Percentiles rank a stretch among this genome's conserved stretches.
These are phyloP conservation scores for Megaceryle torquata DNA, from an alignment of 2,113 vertebrate species.

Conservation along the genomic window DNA sequence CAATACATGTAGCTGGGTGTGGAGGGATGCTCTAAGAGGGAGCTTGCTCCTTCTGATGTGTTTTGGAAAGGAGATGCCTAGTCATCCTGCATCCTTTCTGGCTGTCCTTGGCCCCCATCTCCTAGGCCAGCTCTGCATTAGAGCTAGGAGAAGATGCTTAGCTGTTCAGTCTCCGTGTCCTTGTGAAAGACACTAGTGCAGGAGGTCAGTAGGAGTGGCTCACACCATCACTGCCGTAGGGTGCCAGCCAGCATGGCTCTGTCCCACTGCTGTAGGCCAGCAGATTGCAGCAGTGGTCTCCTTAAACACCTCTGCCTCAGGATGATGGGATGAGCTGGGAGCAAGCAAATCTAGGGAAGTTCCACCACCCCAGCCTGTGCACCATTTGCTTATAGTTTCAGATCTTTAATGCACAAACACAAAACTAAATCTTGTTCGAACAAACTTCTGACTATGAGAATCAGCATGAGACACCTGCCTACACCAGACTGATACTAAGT, in stretches of 20 bases:
- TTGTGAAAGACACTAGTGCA: neutral
- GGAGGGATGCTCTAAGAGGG: neutral
- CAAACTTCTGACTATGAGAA: neutral
- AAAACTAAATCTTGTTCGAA: neutral
- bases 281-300: neutral
- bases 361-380: no score
- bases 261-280: neutral
- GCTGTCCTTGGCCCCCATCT: neutral
- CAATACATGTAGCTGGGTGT: accelerated
- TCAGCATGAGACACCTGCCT: accelerated
- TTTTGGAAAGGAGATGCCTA: neutral
- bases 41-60: neutral
- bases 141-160: neutral
- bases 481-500: accelerated
- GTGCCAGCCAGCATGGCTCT: accelerated
- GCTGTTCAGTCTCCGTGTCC: neutral
- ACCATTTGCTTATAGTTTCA: neutral
- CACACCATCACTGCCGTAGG: accelerated
- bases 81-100: neutral
- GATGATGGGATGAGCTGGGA: neutral
- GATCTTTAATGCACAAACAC: neutral
- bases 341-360: neutral
- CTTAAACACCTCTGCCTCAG: accelerated
- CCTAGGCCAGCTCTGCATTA: neutral
- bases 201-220: neutral